phyloP scores from a whole-genome alignment of 2,113 vertebrate genomes.

The Sphaerodactylus townsendi region DNA sequence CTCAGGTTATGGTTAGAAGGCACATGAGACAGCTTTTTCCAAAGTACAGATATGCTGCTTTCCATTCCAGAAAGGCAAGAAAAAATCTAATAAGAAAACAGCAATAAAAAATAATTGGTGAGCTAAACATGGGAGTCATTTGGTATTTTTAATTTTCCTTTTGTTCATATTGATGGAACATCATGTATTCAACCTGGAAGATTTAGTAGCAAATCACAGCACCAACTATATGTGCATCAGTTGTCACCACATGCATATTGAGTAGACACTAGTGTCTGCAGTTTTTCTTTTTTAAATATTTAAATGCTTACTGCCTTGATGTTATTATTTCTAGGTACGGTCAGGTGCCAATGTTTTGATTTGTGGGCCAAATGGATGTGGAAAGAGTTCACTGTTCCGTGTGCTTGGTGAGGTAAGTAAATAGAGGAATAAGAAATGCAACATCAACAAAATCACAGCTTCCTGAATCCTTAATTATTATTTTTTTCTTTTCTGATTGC shows the following conservation, averaged over 20 bases:
- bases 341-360: conserved; percentile 96
- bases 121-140: not conserved
- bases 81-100: too few species aligned
- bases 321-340: conserved; percentile 77
- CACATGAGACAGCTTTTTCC: too few species aligned
- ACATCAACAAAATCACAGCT: not conserved
- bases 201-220: not conserved
- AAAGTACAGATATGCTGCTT: too few species aligned
- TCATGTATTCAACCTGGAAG: not conserved
- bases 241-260: too few species aligned
- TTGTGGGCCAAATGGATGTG: conserved; percentile 98
- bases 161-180: not conserved
- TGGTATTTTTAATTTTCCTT: not conserved
- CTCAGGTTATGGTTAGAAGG: too few species aligned
- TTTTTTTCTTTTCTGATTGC: conserved; percentile 8
- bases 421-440: not conserved
- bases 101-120: not conserved
- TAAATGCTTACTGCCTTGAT: not conserved
- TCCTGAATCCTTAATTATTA: not conserved
- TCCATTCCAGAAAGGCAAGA: too few species aligned
- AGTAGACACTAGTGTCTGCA: not conserved
- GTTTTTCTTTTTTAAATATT: not conserved
- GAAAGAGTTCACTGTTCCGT: conserved; percentile 96
- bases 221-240: not conserved
- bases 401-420: conserved; percentile 91